phyloP scores from a whole-genome alignment of 2,888 invertebrate genomes.

The Ichneumoninae sp. region DNA sequence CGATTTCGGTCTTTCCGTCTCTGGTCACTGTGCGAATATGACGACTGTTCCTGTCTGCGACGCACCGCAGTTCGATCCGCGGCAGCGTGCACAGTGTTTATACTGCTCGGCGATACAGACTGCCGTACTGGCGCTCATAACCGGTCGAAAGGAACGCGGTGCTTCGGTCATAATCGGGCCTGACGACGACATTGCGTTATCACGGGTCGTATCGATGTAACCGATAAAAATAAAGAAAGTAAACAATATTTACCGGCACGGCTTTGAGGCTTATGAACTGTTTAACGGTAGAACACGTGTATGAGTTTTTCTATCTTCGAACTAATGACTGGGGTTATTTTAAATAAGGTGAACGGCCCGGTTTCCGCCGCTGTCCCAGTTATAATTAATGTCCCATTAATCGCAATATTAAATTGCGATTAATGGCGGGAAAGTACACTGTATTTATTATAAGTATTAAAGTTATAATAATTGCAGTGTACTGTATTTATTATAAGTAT shows the following conservation, averaged over 20 bases:
- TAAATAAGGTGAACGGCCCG: too few species aligned
- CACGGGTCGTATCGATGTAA: not conserved
- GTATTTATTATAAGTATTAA: too few species aligned
- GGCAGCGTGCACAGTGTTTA: not conserved
- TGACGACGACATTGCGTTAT: not conserved
- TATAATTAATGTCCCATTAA: too few species aligned
- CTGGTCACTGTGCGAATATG: not conserved
- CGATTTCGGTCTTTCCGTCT: conserved; percentile 28
- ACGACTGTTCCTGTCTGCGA: not conserved
- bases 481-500: too few species aligned
- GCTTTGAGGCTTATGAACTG: not conserved
- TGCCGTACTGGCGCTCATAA: not conserved
- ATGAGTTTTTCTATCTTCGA: too few species aligned
- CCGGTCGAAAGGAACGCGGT: not conserved
- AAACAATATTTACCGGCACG: not conserved
- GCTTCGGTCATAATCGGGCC: not conserved
- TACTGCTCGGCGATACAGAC: not conserved
- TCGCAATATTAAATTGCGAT: too few species aligned
- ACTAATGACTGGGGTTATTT: too few species aligned
- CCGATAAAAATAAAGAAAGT: not conserved
- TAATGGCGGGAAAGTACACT: too few species aligned
- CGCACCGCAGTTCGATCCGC: not conserved
- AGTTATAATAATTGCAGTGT: too few species aligned
- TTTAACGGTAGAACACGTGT: too few species aligned
- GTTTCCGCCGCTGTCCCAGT: too few species aligned